Conservation (phyloP, 2,797 vertebrate species). For the Helicolenus hilgendorfi region DNA sequence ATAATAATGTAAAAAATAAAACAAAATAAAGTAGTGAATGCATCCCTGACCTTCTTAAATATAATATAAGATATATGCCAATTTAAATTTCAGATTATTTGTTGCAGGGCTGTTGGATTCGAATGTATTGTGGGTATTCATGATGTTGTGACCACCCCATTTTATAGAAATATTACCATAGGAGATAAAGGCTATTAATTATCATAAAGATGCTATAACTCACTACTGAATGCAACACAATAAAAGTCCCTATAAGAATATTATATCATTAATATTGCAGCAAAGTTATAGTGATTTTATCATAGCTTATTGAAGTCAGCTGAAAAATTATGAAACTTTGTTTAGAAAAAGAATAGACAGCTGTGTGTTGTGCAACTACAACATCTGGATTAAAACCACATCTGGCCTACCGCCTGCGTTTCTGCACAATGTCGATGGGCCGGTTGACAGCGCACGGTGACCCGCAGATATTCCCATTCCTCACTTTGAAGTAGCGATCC, state of each 20-base stretch:
- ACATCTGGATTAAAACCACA: conserved; percentile 66
- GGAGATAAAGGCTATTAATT: background rate
- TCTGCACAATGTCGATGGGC: conserved; percentile 92
- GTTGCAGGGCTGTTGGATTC: background rate
- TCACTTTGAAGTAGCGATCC: conserved; percentile 86
- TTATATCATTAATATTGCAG: background rate
- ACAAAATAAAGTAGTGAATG: background rate
- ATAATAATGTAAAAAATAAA: background rate
- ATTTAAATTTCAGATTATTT: background rate
- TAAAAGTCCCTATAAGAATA: background rate
- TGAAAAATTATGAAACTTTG: background rate
- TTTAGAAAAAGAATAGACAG: background rate
- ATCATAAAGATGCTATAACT: background rate
- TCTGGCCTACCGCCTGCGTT: conserved; percentile 90
- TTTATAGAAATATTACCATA: background rate
- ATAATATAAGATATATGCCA: background rate
- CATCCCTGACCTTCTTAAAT: background rate
- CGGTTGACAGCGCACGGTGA: conserved; percentile 91
- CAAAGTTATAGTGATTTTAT: background rate
- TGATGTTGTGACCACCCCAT: background rate
- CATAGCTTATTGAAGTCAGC: background rate
- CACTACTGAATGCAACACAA: background rate
- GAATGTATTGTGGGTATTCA: background rate
- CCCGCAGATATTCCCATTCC: conserved; percentile 87
- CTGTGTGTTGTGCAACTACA: conserved; percentile 25